phyloP scores from a whole-genome alignment of 2,113 vertebrate genomes.

The Morone chrysops region DNA sequence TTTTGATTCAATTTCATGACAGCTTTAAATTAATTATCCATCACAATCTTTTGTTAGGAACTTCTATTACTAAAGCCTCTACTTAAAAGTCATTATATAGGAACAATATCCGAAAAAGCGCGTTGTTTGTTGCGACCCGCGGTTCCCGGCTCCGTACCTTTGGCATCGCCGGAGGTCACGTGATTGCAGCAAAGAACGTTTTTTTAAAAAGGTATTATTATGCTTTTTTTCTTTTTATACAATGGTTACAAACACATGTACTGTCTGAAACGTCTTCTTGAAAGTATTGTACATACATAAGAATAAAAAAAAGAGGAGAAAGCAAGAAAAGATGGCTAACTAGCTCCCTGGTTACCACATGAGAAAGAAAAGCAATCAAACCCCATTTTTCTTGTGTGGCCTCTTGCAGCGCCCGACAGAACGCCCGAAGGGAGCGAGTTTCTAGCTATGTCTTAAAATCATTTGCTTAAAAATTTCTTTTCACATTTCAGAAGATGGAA shows the following conservation, averaged over 20 bases:
- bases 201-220: background rate
- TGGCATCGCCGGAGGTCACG: background rate
- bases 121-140: background rate
- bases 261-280: conserved; percentile 50
- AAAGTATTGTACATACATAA: conserved; percentile 66
- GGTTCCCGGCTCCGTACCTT: conserved; percentile 20
- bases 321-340: conserved; percentile 49
- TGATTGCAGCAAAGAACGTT: conserved; percentile 19
- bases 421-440: conserved; percentile 31
- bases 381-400: conserved; percentile 11
- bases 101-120: conserved; percentile 40
- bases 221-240: conserved; percentile 47
- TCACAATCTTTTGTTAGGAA: conserved; percentile 70
- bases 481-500: conserved; percentile 73
- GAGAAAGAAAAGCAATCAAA: conserved; percentile 52
- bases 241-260: conserved; percentile 71
- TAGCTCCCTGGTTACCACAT: conserved; percentile 55
- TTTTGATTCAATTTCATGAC: conserved; percentile 56
- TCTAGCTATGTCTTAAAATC: conserved; percentile 43
- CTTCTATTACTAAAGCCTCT: conserved; percentile 71
- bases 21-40: conserved; percentile 61
- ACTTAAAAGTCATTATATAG: conserved; percentile 70
- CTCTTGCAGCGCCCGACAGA: conserved; percentile 37
- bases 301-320: conserved; percentile 46
- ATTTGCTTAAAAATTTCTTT: conserved; percentile 55